Conservation (phyloP, 2,888 invertebrate species). For the Rhyacophila evoluta region DNA sequence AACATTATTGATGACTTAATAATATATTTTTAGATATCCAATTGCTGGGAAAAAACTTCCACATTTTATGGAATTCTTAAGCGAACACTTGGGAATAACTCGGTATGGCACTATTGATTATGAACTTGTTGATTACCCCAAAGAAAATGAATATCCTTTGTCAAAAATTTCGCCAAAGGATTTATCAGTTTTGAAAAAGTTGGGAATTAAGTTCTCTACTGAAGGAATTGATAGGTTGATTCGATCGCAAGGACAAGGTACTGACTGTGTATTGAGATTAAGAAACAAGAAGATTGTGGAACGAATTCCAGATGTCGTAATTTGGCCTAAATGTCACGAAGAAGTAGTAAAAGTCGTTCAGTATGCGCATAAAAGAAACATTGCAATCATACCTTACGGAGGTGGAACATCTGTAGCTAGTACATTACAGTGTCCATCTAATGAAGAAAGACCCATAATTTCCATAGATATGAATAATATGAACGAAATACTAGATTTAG, state of each 20-base stretch:
- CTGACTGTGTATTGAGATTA: constrained; percentile 87
- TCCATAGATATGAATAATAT: constrained; percentile 95
- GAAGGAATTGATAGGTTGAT: constrained; percentile 82
- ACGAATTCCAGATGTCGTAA: constrained; percentile 92
- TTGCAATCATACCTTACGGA: constrained; percentile 93
- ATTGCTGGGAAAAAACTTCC: constrained; percentile 81
- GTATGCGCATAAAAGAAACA: constrained; percentile 78
- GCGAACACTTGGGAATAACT: constrained; percentile 77
- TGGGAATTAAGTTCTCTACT: constrained; percentile 70
- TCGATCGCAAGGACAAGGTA: constrained; percentile 92
- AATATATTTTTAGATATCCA: constrained; percentile 73
- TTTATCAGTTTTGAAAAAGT: constrained; percentile 65
- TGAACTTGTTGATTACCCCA: background rate
- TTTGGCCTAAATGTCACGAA: constrained; percentile 92
- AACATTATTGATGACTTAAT: too few species aligned
- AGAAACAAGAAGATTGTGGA: constrained; percentile 78
- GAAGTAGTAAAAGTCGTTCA: constrained; percentile 85
- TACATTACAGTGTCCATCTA: constrained; percentile 84
- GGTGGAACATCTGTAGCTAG: constrained; percentile 96
- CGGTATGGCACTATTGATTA: constrained; percentile 57
- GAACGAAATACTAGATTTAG: constrained; percentile 95
- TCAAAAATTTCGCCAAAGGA: constrained; percentile 69
- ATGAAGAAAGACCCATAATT: constrained; percentile 84
- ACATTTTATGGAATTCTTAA: constrained; percentile 84
- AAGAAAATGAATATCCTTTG: constrained; percentile 58